Conservation (phyloP, 2,888 invertebrate species). For the Pilophorus perplexus region DNA sequence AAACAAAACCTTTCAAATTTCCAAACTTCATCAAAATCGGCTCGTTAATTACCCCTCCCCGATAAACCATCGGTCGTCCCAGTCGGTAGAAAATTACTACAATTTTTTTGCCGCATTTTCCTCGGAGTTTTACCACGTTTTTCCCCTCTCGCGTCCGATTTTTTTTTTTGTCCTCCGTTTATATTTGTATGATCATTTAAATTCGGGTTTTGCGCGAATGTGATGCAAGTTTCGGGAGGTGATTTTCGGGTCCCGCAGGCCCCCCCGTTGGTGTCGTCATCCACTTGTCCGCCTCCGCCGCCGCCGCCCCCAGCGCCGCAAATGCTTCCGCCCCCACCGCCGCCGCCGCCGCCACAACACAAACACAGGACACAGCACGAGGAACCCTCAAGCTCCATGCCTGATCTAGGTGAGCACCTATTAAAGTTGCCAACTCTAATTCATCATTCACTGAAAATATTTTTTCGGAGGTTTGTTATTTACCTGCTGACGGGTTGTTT, state of each 20-base stretch:
- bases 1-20: not conserved
- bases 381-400: constrained; percentile 50
- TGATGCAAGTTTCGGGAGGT: constrained; percentile 42
- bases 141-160: too few relatives aligned
- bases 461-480: too few relatives aligned
- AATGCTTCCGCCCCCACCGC: constrained; percentile 40
- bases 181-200: too few relatives aligned
- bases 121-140: too few relatives aligned
- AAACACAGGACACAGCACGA: constrained; percentile 45
- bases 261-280: constrained; percentile 49
- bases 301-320: constrained; percentile 43
- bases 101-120: too few relatives aligned
- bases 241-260: constrained; percentile 51
- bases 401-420: constrained; percentile 49
- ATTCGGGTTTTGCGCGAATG: constrained; percentile 30
- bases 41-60: not conserved
- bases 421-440: not conserved
- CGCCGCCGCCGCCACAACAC: constrained; percentile 46
- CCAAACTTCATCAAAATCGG: too few relatives aligned
- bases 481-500: too few relatives aligned
- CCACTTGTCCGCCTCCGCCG: constrained; percentile 48
- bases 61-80: constrained; percentile 1
- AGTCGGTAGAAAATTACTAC: too few relatives aligned
- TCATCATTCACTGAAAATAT: too few relatives aligned
- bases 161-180: too few relatives aligned